These are phyloP conservation scores for Cryptotermes secundus DNA, from an alignment of 1,140 invertebrate species.

Conservation along the genomic window DNA sequence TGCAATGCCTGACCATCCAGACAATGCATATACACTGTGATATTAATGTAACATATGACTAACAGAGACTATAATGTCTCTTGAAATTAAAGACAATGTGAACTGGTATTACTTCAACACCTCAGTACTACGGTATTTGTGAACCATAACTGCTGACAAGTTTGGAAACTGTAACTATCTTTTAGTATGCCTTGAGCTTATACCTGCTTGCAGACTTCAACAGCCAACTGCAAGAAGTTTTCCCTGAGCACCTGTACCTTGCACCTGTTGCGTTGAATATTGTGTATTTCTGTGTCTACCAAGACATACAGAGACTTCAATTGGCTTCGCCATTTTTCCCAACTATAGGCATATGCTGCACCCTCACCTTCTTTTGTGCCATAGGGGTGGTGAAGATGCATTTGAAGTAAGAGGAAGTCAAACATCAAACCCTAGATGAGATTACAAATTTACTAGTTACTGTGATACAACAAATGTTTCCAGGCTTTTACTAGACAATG, in stretches of 20 bases:
- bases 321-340: conserved; percentile 43
- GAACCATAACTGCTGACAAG: too few relatives aligned
- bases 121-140: too few relatives aligned
- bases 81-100: too few relatives aligned
- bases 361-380: conserved; percentile 39
- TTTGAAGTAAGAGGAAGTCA: conserved; percentile 43
- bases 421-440: conserved; percentile 31
- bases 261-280: neutral
- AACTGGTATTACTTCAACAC: too few relatives aligned
- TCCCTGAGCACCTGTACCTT: neutral
- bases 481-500: neutral
- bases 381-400: conserved; percentile 45
- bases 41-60: too few relatives aligned
- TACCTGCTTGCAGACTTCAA: conserved; percentile 32
- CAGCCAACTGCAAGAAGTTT: conserved; percentile 23
- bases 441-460: conserved; percentile 39
- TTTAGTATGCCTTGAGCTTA: too few relatives aligned
- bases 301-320: conserved; percentile 41
- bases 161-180: too few relatives aligned
- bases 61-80: too few relatives aligned
- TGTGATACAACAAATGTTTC: neutral
- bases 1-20: too few relatives aligned
- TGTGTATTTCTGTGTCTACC: conserved; percentile 35
- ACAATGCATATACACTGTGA: too few relatives aligned
- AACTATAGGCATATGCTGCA: conserved; percentile 40